These are phyloP conservation scores for Borostomias antarcticus DNA, from an alignment of 2,797 vertebrate species.

Conservation along the genomic window DNA sequence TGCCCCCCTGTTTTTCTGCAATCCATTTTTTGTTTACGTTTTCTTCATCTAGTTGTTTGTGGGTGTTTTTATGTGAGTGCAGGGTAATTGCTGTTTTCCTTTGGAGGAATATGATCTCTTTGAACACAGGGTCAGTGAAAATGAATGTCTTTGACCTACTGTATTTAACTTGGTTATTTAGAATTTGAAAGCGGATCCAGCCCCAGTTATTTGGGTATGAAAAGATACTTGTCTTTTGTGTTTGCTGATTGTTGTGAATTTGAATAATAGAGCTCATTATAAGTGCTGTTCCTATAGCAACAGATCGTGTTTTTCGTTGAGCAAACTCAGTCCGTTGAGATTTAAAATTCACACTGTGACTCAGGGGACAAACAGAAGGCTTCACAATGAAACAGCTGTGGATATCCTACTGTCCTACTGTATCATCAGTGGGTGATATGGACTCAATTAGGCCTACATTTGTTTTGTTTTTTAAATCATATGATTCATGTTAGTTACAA, in stretches of 20 bases:
- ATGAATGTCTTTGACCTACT: slow-evolving; percentile 13
- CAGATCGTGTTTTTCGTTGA: slow-evolving; percentile 51
- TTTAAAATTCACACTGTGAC: slow-evolving; percentile 36
- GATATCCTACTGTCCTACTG: neutral
- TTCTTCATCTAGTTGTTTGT: no score
- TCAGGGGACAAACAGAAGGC: slow-evolving; percentile 19
- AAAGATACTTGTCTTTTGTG: slow-evolving; percentile 49
- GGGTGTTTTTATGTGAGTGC: no score
- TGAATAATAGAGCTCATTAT: slow-evolving; percentile 63
- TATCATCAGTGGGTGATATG: no score
- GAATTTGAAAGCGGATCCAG: slow-evolving; percentile 36
- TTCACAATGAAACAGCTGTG: slow-evolving; percentile 26
- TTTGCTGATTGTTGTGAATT: slow-evolving; percentile 48
- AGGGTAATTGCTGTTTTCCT: slow-evolving; percentile 13
- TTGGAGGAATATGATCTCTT: neutral
- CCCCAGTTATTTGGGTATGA: slow-evolving; percentile 35
- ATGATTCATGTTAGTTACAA: no score
- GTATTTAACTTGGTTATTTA: slow-evolving; percentile 34
- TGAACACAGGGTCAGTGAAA: neutral
- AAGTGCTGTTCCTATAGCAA: slow-evolving; percentile 70
- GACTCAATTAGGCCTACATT: neutral
- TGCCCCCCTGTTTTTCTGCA: neutral
- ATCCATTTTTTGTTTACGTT: neutral
- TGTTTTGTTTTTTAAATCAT: slow-evolving; percentile 1
- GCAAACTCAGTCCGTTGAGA: slow-evolving; percentile 38